Evolutionary conservation across 2,113 vertebrate genomes (phyloP).

Genomic region (Vanacampus margaritifer): DNA sequence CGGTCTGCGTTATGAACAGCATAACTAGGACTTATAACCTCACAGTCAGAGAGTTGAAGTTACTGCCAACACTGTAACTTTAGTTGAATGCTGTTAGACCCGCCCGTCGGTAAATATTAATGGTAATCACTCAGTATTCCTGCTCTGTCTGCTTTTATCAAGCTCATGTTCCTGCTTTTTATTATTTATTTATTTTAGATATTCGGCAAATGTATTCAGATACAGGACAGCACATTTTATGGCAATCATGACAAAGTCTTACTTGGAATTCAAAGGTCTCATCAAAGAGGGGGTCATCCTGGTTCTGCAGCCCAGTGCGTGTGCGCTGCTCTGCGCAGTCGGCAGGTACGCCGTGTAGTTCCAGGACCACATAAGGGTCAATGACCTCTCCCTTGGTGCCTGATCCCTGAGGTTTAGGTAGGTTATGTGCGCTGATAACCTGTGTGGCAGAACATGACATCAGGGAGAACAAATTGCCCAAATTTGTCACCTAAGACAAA

Average conservation of each 20-base stretch:
- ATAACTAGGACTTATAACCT: neutral
- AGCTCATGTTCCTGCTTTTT: neutral
- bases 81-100: neutral
- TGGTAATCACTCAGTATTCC: no score
- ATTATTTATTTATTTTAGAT: no score
- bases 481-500: neutral
- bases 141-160: neutral
- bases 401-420: conserved; percentile 95
- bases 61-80: conserved; percentile 7
- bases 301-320: conserved; percentile 92
- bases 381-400: conserved; percentile 97
- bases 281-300: conserved; percentile 94
- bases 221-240: neutral
- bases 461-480: neutral
- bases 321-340: conserved; percentile 94
- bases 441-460: conserved; percentile 33
- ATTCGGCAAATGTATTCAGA: neutral
- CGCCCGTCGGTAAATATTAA: neutral
- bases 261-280: conserved; percentile 96
- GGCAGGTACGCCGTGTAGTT: conserved; percentile 92
- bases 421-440: conserved; percentile 94
- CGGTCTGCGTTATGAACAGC: neutral
- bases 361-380: conserved; percentile 94
- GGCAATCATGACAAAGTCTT: conserved; percentile 2
- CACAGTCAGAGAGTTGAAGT: neutral